These are phyloP conservation scores for Hucho hucho DNA, from an alignment of 2,113 vertebrate species.

Conservation along the genomic window DNA sequence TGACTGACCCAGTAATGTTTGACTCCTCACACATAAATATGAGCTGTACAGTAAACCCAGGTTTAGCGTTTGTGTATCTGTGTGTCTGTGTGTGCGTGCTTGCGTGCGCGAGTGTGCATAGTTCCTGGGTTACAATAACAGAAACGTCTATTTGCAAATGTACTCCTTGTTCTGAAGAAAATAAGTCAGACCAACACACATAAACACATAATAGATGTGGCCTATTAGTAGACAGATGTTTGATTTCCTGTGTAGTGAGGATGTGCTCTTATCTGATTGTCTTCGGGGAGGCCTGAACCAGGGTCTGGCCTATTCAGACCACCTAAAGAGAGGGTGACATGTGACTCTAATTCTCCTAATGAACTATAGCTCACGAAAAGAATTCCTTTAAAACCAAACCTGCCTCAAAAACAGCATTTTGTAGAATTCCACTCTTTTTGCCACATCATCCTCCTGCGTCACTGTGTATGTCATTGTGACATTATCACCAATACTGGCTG, in stretches of 20 bases:
- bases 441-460: not conserved
- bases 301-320: not conserved
- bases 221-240: not conserved
- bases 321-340: not conserved
- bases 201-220: not conserved
- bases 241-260: not conserved
- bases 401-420: not conserved
- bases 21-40: not conserved
- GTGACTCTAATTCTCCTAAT: too few species aligned
- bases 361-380: too few species aligned
- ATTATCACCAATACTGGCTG: not conserved
- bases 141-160: not conserved
- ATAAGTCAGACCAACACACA: not conserved
- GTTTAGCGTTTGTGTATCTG: not conserved
- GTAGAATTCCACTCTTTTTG: not conserved
- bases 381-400: not conserved
- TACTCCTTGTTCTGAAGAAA: not conserved
- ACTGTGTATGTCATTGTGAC: not conserved
- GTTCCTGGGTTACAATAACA: not conserved
- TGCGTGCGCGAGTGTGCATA: not conserved
- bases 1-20: slow-evolving; percentile 19
- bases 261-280: slow-evolving; percentile 4
- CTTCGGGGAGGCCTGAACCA: not conserved
- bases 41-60: not conserved
- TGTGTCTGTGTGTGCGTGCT: not conserved